Conservation (phyloP, 2,888 invertebrate species). For the Epinotia bilunana region DNA sequence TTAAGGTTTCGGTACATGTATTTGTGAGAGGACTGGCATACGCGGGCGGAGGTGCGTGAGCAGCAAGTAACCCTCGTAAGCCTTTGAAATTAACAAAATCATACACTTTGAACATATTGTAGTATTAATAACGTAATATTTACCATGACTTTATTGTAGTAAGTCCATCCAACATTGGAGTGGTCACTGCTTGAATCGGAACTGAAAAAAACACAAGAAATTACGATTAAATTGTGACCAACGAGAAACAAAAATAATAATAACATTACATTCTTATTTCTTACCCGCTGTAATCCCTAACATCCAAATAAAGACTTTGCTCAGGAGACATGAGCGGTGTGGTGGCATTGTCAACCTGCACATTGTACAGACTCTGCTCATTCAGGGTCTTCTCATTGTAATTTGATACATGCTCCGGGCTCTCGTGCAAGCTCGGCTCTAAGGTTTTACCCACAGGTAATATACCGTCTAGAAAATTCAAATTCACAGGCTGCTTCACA, state of each 20-base stretch:
- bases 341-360: slow-evolving; percentile 77
- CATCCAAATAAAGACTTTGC: slow-evolving; percentile 76
- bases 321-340: slow-evolving; percentile 79
- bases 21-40: no score
- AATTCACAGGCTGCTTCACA: slow-evolving; percentile 64
- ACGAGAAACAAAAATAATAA: neutral
- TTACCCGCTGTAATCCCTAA: slow-evolving; percentile 80
- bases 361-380: slow-evolving; percentile 77
- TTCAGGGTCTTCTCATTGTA: slow-evolving; percentile 71
- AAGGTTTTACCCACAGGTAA: slow-evolving; percentile 56
- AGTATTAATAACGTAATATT: slow-evolving; percentile 49
- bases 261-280: slow-evolving; percentile 50
- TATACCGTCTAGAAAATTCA: slow-evolving; percentile 79
- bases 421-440: slow-evolving; percentile 46
- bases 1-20: no score
- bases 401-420: slow-evolving; percentile 50
- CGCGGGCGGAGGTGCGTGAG: no score
- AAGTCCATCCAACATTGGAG: slow-evolving; percentile 87
- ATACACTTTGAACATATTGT: neutral
- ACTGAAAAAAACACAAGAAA: slow-evolving; percentile 59
- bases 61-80: neutral
- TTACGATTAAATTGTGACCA: neutral
- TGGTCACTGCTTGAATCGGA: slow-evolving; percentile 83
- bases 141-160: slow-evolving; percentile 89
- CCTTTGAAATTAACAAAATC: neutral